Base-by-base conservation (phyloP, 2,113 vertebrate species). In the Cervus canadensis region DNA sequence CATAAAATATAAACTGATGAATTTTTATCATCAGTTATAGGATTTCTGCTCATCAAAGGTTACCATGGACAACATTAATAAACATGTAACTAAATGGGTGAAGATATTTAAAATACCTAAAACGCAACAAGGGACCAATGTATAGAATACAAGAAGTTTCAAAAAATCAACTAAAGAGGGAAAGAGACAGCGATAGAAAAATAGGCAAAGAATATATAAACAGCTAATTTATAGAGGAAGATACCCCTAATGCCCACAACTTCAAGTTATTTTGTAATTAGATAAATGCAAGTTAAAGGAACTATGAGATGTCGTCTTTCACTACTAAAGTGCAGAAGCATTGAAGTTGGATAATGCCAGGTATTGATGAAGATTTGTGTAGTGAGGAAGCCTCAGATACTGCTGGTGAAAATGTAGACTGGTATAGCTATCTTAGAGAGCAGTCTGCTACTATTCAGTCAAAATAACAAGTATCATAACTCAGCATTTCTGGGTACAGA, bases 201-300 rank as follows among this genome's bases (percentile, higher is more conserved):
- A 62, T 25, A 95, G 33, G 17, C 23, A 79, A 89, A 94, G 33
- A 48, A 33, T 74, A 74, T 81, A 62, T 1, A 2, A 83, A 91
- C 3, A 45, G 16, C 3, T 60, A 59, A 86, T 59, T 79, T 95
- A 48, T 19, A 67, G 40, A 92, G 14, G 36, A 96, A 94, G 74
- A 92, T 62, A 88, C n/a, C 7, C 3, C 15, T 33, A 62, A 19
- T 60, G 25, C 6, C 16, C 16, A 57, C 23, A 43, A 85, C 7
- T 30, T 87, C n/a, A 60, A 45, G 59, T 56, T 87, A 71, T 87
- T 96, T 91, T 96, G 15, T 97, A 19, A 54, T 90, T 84, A 83
- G n/a, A 30, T 93, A 79, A 81, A 92, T 52, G 6, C 28, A 83
- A 86, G 59, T 19, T 83, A 93, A 89, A 78, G 23, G 8, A 91